These are phyloP conservation scores for Galagoides demidoff DNA, from an alignment of 2,797 vertebrate genomes.

Conservation along the genomic window DNA sequence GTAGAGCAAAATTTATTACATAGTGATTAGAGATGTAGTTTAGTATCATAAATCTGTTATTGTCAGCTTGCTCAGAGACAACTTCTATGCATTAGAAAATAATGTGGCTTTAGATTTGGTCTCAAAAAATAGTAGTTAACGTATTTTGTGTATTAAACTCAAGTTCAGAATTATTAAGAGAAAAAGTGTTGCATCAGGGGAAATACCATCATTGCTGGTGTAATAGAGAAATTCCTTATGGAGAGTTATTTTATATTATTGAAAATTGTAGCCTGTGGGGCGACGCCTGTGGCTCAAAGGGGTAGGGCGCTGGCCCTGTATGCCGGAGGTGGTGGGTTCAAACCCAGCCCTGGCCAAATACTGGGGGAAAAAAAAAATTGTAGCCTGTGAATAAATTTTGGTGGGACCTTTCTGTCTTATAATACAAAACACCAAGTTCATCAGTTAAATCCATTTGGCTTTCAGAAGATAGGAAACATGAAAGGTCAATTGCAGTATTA, in stretches of 20 bases:
- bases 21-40: background rate
- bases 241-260: background rate
- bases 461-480: background rate
- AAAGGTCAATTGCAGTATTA: background rate
- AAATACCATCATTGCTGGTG: background rate
- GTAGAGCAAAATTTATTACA: constrained; percentile 36
- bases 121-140: constrained; percentile 36
- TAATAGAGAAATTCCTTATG: background rate
- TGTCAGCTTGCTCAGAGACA: background rate
- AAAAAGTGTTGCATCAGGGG: background rate
- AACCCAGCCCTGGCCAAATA: no score
- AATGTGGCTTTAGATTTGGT: constrained; percentile 47
- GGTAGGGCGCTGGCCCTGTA: no score
- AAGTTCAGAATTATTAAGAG: constrained; percentile 50
- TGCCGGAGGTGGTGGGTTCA: no score
- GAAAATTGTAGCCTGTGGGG: background rate
- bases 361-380: no score
- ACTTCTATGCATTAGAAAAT: constrained; percentile 16
- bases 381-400: background rate
- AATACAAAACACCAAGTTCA: background rate
- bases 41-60: constrained; percentile 1
- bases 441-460: constrained; percentile 1
- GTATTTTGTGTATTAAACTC: constrained; percentile 26
- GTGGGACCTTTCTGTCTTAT: background rate
- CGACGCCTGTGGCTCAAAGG: no score